Evolutionary conservation across 2,797 vertebrate species (phyloP).

Genomic region (Anguilla obscura): DNA sequence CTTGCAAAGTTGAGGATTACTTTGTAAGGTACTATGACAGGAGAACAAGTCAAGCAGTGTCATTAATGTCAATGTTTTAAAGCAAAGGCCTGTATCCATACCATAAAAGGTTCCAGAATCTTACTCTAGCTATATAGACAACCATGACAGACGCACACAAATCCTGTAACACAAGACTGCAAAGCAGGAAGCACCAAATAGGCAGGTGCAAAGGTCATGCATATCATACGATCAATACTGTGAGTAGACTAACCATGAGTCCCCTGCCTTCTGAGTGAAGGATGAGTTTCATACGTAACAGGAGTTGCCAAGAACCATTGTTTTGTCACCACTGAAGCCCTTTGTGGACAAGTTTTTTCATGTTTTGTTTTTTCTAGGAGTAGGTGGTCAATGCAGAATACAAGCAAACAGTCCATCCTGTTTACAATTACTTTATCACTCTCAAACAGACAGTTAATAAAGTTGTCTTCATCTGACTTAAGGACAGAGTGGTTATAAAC

Average conservation of each 20-base stretch:
- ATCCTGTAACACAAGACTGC: background rate
- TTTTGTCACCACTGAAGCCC: constrained; percentile 26
- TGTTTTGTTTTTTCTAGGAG: constrained; percentile 39
- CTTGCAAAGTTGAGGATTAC: background rate
- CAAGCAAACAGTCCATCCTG: constrained; percentile 56
- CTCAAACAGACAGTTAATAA: constrained; percentile 37
- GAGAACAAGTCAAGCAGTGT: background rate
- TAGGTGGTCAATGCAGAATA: constrained; percentile 56
- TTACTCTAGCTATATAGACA: background rate
- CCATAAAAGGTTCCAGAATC: background rate
- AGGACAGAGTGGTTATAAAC: constrained; percentile 26
- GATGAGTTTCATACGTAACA: constrained; percentile 34
- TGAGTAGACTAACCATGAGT: constrained; percentile 28
- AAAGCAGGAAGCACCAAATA: constrained; percentile 8
- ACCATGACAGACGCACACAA: background rate
- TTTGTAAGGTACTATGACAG: constrained; percentile 4
- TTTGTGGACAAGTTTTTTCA: constrained; percentile 40
- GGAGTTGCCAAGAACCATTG: constrained; percentile 3
- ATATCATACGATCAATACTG: constrained; percentile 45
- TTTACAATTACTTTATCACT: constrained; percentile 25
- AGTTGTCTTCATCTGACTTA: constrained; percentile 30
- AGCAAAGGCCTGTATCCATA: background rate
- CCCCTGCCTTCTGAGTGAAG: constrained; percentile 7
- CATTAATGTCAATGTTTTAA: constrained; percentile 19
- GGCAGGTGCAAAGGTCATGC: background rate